Evolutionary conservation across 1,140 invertebrate genomes (phyloP).

Genomic region (Euborellia annulipes): DNA sequence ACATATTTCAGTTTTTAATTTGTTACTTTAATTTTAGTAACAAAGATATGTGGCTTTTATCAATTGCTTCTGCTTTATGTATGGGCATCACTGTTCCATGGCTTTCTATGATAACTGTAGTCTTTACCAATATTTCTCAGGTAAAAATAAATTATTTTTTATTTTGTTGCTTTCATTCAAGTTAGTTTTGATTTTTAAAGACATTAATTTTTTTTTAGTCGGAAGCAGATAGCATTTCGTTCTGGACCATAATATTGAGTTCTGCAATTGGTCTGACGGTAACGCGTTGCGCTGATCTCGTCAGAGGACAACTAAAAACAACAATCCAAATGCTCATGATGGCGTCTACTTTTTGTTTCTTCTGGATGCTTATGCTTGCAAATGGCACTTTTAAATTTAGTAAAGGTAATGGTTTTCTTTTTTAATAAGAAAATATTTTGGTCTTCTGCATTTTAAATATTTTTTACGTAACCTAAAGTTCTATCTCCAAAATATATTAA

Average conservation of each 20-base stretch:
- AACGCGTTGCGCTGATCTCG: slow-evolving; percentile 22
- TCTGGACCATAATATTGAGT: slow-evolving; percentile 25
- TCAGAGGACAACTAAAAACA: slow-evolving; percentile 23
- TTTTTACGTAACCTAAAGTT: too few species aligned
- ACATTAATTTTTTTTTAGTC: slow-evolving; percentile 16
- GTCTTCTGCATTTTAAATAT: too few species aligned
- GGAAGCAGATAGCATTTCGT: slow-evolving; percentile 23
- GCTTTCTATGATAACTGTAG: slow-evolving; percentile 28
- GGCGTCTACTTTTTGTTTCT: slow-evolving; percentile 23
- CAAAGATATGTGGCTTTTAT: slow-evolving; percentile 26
- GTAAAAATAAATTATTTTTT: slow-evolving; percentile 13
- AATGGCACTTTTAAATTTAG: slow-evolving; percentile 20
- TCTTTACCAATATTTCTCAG: slow-evolving; percentile 24
- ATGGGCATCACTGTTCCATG: slow-evolving; percentile 29
- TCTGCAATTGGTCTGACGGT: slow-evolving; percentile 21
- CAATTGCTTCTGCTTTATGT: slow-evolving; percentile 25
- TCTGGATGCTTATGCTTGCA: slow-evolving; percentile 24
- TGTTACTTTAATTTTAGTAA: slow-evolving; percentile 19
- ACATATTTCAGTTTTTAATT: slow-evolving; percentile 3
- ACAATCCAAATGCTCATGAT: slow-evolving; percentile 21
- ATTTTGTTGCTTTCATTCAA: slow-evolving; percentile 1
- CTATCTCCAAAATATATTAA: too few species aligned
- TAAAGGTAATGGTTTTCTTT: slow-evolving; percentile 11
- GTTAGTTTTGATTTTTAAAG: slow-evolving; percentile 4
- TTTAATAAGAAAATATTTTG: too few species aligned